Evolutionary conservation across 2,888 invertebrate species (phyloP).

Genomic region (Entomobrya proxima): DNA sequence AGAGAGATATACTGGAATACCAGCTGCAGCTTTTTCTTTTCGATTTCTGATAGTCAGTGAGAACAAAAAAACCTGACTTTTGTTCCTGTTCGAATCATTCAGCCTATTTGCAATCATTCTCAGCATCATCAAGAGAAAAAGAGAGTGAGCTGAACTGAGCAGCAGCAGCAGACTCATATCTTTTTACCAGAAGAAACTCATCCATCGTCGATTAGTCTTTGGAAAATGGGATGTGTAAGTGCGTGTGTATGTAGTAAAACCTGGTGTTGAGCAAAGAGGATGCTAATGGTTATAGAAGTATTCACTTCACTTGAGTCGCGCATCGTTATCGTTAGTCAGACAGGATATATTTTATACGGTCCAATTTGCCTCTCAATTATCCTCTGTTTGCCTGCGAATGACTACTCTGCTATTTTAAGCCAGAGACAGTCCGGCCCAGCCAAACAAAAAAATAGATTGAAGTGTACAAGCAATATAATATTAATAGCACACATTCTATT

Average conservation of each 20-base stretch:
- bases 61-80: slow-evolving; percentile 46
- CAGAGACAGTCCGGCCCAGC: neutral
- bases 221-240: neutral
- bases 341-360: slow-evolving; percentile 39
- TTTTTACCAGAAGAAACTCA: slow-evolving; percentile 28
- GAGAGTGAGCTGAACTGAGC: no score
- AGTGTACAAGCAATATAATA: no score
- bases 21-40: neutral
- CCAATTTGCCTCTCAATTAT: slow-evolving; percentile 43
- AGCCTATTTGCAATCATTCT: slow-evolving; percentile 57
- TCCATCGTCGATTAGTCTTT: slow-evolving; percentile 63
- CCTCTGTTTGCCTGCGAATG: neutral
- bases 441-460: no score
- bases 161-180: no score
- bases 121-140: neutral
- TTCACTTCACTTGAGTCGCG: neutral
- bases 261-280: neutral
- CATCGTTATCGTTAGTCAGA: slow-evolving; percentile 11
- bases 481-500: no score
- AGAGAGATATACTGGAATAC: neutral
- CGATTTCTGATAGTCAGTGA: no score
- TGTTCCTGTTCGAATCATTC: slow-evolving; percentile 32
- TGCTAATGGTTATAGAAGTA: neutral
- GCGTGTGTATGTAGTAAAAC: neutral
- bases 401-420: neutral